Percentiles rank a stretch among this genome's conserved stretches.
Evolutionary conservation across 2,888 invertebrate genomes (phyloP).

Genomic region (Platycheirus rosarum): DNA sequence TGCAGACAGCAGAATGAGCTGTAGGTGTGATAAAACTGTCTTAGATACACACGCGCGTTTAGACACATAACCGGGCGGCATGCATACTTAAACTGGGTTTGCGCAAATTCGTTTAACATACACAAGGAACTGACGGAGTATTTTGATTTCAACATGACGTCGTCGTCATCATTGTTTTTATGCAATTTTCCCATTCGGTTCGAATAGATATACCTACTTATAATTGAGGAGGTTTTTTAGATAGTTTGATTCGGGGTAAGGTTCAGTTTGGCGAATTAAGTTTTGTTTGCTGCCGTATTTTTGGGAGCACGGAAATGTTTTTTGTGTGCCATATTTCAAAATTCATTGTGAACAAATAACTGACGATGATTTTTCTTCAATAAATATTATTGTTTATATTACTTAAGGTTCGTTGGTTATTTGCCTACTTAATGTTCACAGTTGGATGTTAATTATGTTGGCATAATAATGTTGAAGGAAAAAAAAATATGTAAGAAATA

Average conservation of each 20-base stretch:
- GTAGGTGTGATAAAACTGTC: slow-evolving; percentile 30
- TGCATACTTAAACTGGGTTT: slow-evolving; percentile 24
- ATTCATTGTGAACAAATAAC: slow-evolving; percentile 4
- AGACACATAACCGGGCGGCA: neutral
- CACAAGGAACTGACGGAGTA: neutral
- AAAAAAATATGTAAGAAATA: no score
- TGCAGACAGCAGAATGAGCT: slow-evolving; percentile 3
- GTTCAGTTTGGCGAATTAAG: slow-evolving; percentile 12
- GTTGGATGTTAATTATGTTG: slow-evolving; percentile 48
- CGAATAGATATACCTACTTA: no score
- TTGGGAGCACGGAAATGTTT: no score
- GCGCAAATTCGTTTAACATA: slow-evolving; percentile 49
- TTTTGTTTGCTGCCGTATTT: slow-evolving; percentile 10
- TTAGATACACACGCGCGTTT: slow-evolving; percentile 7
- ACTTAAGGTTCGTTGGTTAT: slow-evolving; percentile 30
- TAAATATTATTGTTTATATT: slow-evolving; percentile 44
- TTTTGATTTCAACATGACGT: slow-evolving; percentile 48
- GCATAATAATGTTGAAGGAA: slow-evolving; percentile 9
- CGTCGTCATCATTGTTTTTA: slow-evolving; percentile 50
- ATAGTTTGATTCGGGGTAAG: no score
- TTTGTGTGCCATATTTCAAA: slow-evolving; percentile 8
- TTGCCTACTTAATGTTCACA: slow-evolving; percentile 34
- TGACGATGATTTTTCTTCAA: neutral
- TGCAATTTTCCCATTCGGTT: slow-evolving; percentile 56
- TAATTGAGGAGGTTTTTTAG: slow-evolving; percentile 16